Percentiles rank a stretch among this genome's conserved stretches.
These are phyloP conservation scores for Petaurus breviceps DNA, from an alignment of 2,113 vertebrate species.

Conservation along the genomic window DNA sequence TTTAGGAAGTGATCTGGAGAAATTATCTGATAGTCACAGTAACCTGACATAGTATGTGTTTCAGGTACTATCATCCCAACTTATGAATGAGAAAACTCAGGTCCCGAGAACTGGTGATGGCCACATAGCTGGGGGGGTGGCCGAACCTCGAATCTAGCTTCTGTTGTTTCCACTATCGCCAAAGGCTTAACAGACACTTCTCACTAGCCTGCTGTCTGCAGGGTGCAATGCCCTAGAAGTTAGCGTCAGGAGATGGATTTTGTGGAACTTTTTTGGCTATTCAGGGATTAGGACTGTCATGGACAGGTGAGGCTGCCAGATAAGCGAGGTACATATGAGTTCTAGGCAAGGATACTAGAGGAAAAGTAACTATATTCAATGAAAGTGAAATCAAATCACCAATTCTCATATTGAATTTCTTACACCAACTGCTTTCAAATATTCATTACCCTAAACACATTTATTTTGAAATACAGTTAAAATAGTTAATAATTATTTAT, in stretches of 20 bases:
- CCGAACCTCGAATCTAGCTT: background rate
- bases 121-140: background rate
- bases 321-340: background rate
- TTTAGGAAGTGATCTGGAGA: background rate
- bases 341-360: background rate
- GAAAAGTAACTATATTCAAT: background rate
- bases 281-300: background rate
- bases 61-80: background rate
- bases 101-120: background rate
- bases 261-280: background rate
- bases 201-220: background rate
- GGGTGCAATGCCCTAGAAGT: background rate
- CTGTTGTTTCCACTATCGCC: background rate
- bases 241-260: background rate
- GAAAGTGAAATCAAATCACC: background rate
- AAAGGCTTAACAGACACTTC: background rate
- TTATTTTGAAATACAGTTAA: slow-evolving; percentile 24
- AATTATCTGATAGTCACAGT: background rate
- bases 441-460: background rate
- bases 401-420: slow-evolving; percentile 38
- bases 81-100: background rate
- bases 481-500: background rate
- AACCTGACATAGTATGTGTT: background rate
- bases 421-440: slow-evolving; percentile 16
- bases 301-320: background rate